Base-by-base conservation (phyloP, 2,113 vertebrate genomes). In the Lutjanus erythropterus region DNA sequence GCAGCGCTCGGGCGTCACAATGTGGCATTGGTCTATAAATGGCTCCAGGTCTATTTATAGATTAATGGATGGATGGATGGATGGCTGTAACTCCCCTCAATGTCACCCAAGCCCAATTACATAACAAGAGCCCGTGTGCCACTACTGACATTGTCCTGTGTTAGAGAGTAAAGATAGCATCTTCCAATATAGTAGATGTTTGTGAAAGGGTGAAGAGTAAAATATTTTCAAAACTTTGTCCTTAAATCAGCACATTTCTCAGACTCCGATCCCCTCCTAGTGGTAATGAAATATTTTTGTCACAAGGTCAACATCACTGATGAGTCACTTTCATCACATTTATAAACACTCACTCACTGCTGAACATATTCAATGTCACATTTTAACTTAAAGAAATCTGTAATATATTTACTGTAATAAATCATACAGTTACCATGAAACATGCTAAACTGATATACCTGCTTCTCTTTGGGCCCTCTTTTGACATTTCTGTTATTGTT, bases 21-120 rank as follows among this genome's bases (percentile, higher is more conserved):
- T 31, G 88, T 88, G 84, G 61, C 56, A 69, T 75, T 29, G 79
- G 74, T 79, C 86, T 92, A 92, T 77, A 90, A 89, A 91, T 89
- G 81, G 84, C 85, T 89, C 52, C 75, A 23, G 67, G 23, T 83
- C 84, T 93, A 91, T 93, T 90, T 93, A 84, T 91, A 93, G 90
- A 53, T 50, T 37, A 71, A 64, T 72, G 81, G 55, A 78, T 71
- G 78, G 71, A 78, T 71, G 78, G 71, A 83, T 78, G 76, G 65
- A 69, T 73, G 80, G 46, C 68, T 85, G 88, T 68, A 60, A 71
- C 69, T 75, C 66, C 66, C 33, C 25, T 85, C 89, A 92, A 86
- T 87, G 88, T 90, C 84, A 90, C 70, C 7, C n/a, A 75, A 50
- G 50, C 49, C 16, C 47, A 60, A 15, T 88, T 80, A 90, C 80